Evolutionary conservation across 2,888 invertebrate species (phyloP).

Genomic region (Tanaodytes sp.): DNA sequence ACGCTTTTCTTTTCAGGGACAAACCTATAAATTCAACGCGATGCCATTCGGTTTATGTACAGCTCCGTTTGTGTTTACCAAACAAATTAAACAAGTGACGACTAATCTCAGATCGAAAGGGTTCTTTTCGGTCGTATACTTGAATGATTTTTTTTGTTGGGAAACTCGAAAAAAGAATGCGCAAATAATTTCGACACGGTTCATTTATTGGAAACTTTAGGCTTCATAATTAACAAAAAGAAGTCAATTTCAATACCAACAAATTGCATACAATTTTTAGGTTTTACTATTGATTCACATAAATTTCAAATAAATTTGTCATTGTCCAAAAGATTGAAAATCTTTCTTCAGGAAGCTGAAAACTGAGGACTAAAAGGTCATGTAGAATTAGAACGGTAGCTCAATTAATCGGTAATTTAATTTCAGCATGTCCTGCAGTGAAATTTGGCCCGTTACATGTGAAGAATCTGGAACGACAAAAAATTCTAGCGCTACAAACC

Average conservation of each 20-base stretch:
- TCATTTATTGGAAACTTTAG: constrained; percentile 24
- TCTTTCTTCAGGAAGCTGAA: not conserved
- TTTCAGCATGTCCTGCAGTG: constrained; percentile 28
- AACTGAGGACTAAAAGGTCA: not conserved
- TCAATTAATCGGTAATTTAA: constrained; percentile 39
- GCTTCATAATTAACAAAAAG: constrained; percentile 33
- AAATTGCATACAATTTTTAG: not conserved
- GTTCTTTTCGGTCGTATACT: constrained; percentile 35
- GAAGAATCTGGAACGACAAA: constrained; percentile 17
- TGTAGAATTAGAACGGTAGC: not conserved
- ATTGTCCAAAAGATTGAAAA: constrained; percentile 17
- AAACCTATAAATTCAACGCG: constrained; percentile 41
- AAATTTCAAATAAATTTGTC: constrained; percentile 19
- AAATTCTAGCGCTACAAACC: not conserved
- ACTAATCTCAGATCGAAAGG: constrained; percentile 20
- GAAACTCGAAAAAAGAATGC: constrained; percentile 5
- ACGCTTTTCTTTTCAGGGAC: constrained; percentile 30
- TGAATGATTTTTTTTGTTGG: constrained; percentile 50
- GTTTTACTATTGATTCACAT: constrained; percentile 3
- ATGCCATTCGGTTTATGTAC: constrained; percentile 48
- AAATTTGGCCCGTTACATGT: constrained; percentile 20
- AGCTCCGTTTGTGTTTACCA: constrained; percentile 49
- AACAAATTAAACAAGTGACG: constrained; percentile 42
- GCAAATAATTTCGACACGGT: constrained; percentile 14
- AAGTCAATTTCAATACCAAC: constrained; percentile 1